These are phyloP conservation scores for Chironomus striatipennis DNA, from an alignment of 1,140 invertebrate genomes.

Conservation along the genomic window DNA sequence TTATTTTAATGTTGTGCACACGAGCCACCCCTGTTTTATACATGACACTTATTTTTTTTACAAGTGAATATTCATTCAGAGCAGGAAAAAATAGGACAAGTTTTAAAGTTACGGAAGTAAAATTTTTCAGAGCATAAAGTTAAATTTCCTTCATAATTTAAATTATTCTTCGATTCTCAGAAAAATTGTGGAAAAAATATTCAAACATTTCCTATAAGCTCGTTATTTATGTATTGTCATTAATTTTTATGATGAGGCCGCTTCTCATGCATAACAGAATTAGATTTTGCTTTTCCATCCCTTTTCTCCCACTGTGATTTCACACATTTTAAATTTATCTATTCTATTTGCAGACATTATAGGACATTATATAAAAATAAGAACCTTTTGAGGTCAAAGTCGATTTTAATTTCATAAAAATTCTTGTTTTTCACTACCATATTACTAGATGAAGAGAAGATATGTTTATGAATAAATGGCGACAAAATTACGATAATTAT, in stretches of 20 bases:
- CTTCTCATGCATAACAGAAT: not conserved
- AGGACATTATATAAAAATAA: too few species aligned
- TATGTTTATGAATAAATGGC: too few species aligned
- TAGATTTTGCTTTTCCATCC: not conserved
- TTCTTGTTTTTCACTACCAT: too few species aligned
- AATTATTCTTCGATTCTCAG: not conserved
- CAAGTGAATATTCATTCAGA: not conserved
- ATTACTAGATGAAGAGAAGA: too few species aligned
- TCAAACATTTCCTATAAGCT: not conserved
- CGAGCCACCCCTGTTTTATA: not conserved
- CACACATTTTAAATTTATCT: too few species aligned
- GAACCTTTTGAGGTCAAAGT: too few species aligned
- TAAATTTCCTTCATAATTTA: too few species aligned
- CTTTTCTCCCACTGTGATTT: not conserved
- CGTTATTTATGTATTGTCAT: not conserved
- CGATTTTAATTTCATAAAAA: too few species aligned
- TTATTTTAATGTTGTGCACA: not conserved
- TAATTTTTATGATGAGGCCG: slow-evolving; percentile 2
- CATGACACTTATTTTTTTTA: not conserved
- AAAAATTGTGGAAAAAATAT: not conserved
- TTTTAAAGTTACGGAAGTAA: too few species aligned
- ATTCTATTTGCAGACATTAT: too few species aligned
- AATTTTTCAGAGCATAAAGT: too few species aligned
- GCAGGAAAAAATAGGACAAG: not conserved
- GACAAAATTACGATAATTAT: too few species aligned